Conservation (phyloP, 1,140 invertebrate species). For the Metaphire vulgaris region DNA sequence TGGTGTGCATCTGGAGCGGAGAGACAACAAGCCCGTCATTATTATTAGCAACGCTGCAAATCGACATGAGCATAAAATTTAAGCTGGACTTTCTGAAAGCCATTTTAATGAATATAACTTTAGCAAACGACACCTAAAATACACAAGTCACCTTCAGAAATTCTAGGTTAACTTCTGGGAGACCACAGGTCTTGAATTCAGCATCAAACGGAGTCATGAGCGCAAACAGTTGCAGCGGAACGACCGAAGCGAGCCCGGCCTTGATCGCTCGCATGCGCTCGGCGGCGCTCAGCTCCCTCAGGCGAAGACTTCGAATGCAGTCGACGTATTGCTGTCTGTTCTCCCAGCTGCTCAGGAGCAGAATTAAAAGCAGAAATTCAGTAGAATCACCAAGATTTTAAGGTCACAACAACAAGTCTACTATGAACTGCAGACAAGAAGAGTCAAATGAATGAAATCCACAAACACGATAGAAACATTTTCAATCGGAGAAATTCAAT, state of each 20-base stretch:
- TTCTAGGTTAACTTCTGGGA: slow-evolving; percentile 45
- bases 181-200: slow-evolving; percentile 49
- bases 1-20: slow-evolving; percentile 48
- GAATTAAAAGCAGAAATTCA: not conserved
- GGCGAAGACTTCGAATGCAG: slow-evolving; percentile 41
- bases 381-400: not conserved
- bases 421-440: too few relatives aligned
- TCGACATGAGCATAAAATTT: too few relatives aligned
- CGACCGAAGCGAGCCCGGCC: slow-evolving; percentile 46
- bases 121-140: too few relatives aligned
- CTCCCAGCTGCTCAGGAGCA: slow-evolving; percentile 39
- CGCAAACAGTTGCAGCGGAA: slow-evolving; percentile 46
- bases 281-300: slow-evolving; percentile 40
- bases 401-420: too few relatives aligned
- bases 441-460: too few relatives aligned
- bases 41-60: too few relatives aligned
- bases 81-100: too few relatives aligned
- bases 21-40: too few relatives aligned
- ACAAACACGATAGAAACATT: too few relatives aligned
- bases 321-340: slow-evolving; percentile 48
- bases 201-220: slow-evolving; percentile 46
- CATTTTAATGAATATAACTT: too few relatives aligned
- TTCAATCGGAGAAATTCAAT: too few relatives aligned
- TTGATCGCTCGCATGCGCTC: slow-evolving; percentile 39
- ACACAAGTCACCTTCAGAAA: slow-evolving; percentile 52